A percentile compares a stretch with the other conserved stretches of the same genome.
Evolutionary conservation across 2,797 vertebrate species (phyloP).

Genomic region (Botia almorhae): DNA sequence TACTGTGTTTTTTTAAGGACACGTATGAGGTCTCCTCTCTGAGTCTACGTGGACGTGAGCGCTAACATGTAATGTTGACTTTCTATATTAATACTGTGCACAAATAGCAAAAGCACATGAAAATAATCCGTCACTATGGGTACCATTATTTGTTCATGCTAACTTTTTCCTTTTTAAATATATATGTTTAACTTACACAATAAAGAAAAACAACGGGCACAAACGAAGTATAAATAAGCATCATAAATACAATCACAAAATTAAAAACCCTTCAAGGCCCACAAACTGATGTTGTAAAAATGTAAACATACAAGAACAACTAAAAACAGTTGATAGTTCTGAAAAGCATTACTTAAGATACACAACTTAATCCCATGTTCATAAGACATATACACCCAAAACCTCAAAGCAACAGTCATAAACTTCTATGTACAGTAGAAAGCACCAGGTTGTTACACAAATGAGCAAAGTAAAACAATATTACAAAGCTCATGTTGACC

Average conservation of each 20-base stretch:
- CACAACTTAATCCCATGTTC: constrained; percentile 46
- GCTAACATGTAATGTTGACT: constrained; percentile 45
- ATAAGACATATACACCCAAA: constrained; percentile 50
- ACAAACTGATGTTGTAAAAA: constrained; percentile 64
- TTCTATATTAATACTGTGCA: constrained; percentile 70
- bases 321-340: constrained; percentile 62
- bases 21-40: constrained; percentile 28
- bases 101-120: constrained; percentile 76
- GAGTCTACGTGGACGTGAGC: constrained; percentile 39
- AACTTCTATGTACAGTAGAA: constrained; percentile 46
- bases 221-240: constrained; percentile 74
- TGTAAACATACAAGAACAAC: constrained; percentile 65
- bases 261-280: constrained; percentile 64
- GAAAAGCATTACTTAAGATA: constrained; percentile 56
- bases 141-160: constrained; percentile 80
- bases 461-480: constrained; percentile 12
- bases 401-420: constrained; percentile 50
- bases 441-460: constrained; percentile 56
- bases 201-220: constrained; percentile 74
- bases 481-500: constrained; percentile 44
- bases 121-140: constrained; percentile 74
- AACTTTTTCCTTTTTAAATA: constrained; percentile 64
- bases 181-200: constrained; percentile 64
- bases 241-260: constrained; percentile 75
- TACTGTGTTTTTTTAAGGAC: constrained; percentile 16